Base-by-base conservation (phyloP, 2,888 invertebrate genomes). In the Ophion ventricosus region DNA sequence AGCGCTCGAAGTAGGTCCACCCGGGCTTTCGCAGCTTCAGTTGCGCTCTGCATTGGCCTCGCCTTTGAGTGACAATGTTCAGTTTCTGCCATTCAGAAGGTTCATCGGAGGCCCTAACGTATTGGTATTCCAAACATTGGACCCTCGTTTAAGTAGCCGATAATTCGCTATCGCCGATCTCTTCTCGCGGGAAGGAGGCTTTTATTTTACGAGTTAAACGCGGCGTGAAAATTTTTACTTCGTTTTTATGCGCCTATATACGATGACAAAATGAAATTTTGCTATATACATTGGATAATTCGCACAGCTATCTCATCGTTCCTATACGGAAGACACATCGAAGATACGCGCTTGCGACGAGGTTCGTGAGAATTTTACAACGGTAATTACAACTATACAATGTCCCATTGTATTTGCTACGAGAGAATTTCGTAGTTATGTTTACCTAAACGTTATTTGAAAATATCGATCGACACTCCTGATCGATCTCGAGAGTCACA, bases 391-490 rank as follows among this genome's bases (percentile, higher is more conserved):
- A 40, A 74, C 61, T 49, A 63, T n/a, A 35, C 43, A 14, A 57
- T 57, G 29, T 35, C 35, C n/a, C 20, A n/a, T 54, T 57, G 8
- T 17, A 49, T 49, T 57, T 43, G 29, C 20, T 7, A 40, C 25
- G 25, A 59, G 17, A n/a, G 40, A 43, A 26, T 25, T n/a, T 61
- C 49, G 29, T 70, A 26, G 43, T 63, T 61, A 43, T 63, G 43
- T 56, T 29, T 69, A 54, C 25, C 35, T 2, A 26, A 69, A 56
- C n/a, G 26, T 40, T 59, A 73, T 59, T 56, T 40, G 59, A 73
- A 43, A 74, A 74, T 63, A 61, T 74, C 73, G 26, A 74, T 61
- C 61, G 61, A 61, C 61, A 74, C 73, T 74, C 49, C 25, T 11
- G 26, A 26, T 43, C 35, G 43, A 61, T 25, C 26, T 40, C 73